Base-by-base conservation (phyloP, 2,113 vertebrate species). In the Eira barbara region DNA sequence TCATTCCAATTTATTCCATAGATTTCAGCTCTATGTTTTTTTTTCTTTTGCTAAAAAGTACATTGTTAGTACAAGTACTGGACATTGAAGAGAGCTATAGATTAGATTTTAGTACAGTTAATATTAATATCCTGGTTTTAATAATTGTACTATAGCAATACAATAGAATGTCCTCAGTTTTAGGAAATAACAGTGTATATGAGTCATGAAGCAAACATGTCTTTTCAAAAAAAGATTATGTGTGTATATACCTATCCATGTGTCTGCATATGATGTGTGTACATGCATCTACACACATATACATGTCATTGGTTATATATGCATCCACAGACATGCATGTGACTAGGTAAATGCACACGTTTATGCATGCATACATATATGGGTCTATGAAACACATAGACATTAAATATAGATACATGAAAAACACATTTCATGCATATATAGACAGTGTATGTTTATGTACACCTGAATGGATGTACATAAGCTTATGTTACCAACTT, bases 31-130 rank as follows among this genome's bases (percentile, higher is more conserved):
- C 21, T 42, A 2, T 49, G 17, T 17, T 80, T 89, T 69, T 55
- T 55, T 71, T 85, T 78, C n/a, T 89, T 80, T 67, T 80, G 23
- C 17, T 61, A 47, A n/a, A 85, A 96, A 39, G 15, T n/a, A n/a
- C 6, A 36, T 71, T 92, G 52, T 63, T 18, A 74, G 17, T 59
- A 25, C 7, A 61, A 96, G 21, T 63, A 95, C 42, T 57, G 1
- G 63, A 57, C 52, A 55, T 81, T 89, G 69, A 65, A 69, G 92
- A 88, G 14, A 47, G 21, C 2, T 90, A 8, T 27, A 78, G 20
- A 42, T 83, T 36, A 82, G 6, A 52, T 82, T 89, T 85, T 82
- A 92, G 52, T 36, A 31, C 10, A 42, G 7, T 86, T n/a, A 47
- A 31, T 55, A 36, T 78, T 95, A 79, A 47, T 52, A 52, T 65